Evolutionary conservation across 2,113 vertebrate genomes (phyloP), one percentile per base, ranked within the genome.

Genomic region (Buteo buteo): DNA sequence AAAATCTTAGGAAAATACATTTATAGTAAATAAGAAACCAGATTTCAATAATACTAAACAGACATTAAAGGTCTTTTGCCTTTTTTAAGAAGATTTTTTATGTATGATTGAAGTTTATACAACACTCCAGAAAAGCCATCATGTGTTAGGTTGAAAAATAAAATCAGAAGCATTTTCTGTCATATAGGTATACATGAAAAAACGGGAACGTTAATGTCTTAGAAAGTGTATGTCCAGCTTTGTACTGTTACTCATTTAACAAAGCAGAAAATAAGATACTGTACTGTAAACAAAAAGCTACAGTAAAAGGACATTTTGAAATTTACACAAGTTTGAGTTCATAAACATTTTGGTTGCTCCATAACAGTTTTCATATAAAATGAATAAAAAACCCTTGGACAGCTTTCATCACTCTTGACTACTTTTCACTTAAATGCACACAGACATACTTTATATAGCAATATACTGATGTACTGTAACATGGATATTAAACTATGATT

Each of bases 331-430:
- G 97, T 98, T 98, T 97, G 91, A 98, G 87, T 98, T 98, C 98
- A 98, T 98, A 98, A 98, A 98, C 97, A 98, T 98, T 98, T 98
- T 98, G 97, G 96, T 98, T 97, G 98, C 97, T 98, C 94, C 97
- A 96, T 98, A 98, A 98, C 97, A 98, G 97, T 97, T 98, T 98
- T 98, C 97, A 98, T 98, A 98, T 97, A 98, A 98, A 98, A 98
- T 97, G 91, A 98, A 97, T 98, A 97, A 97, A 98, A 98, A 98
- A 96, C 98, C 98, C 97, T 97, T 97, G 97, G 97, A 98, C 97
- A 98, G 97, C 95, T 98, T 97, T 98, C 98, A 98, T 96, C 98
- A 98, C 95, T 98, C 98, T 97, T 96, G 92, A 97, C 90, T 97
- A 98, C 86, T 98, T 98, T 97, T 98, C 98, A 98, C 97, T 98